Base-by-base conservation (phyloP, 2,113 vertebrate genomes). In the Petroica traversi region DNA sequence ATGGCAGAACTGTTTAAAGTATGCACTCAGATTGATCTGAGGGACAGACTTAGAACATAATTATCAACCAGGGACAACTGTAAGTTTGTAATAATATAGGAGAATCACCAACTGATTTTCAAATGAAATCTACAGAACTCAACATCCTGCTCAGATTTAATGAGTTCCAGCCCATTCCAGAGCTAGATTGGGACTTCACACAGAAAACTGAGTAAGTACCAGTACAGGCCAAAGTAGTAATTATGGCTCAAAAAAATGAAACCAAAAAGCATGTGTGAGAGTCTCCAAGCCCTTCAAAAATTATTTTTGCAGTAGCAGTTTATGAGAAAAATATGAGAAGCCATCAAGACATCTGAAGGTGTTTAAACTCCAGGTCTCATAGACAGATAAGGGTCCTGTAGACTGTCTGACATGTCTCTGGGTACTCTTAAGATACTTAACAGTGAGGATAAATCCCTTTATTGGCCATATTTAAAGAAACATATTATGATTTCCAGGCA, bases 71-170 rank as follows among this genome's bases (percentile, higher is more conserved):
- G 92, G 89, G 95, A 94, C 94, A 96, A 95, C 96, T 95, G 78
- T 90, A 97, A 97, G 96, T 97, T 97, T 95, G 96, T 94, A 97
- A 97, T 95, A 97, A 96, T 91, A 88, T 83, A 96, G 88, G 82
- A 95, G 93, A 96, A 96, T 92, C 96, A 97, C 83, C 88, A 96
- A 79, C 85, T n/a, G 52, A 88, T 92, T 95, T 94, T 84, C 66
- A 94, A 91, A 95, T 88, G 45, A 97, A 90, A 93, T 95, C 89
- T 95, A 93, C 64, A 95, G 94, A 97, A 96, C 95, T 55, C 43
- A 97, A 97, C 92, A 96, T 94, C 88, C 88, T 63, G 59, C 72
- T 89, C 78, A 64, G 89, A 95, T 93, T 96, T 98, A 97, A 97
- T 97, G 96, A 98, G 86, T 94, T 94, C 95, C 93, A 96, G 96